Percentiles rank a stretch among this genome's conserved stretches.
Conservation (phyloP, 2,797 vertebrate genomes). For the Gobio occitaniae region DNA sequence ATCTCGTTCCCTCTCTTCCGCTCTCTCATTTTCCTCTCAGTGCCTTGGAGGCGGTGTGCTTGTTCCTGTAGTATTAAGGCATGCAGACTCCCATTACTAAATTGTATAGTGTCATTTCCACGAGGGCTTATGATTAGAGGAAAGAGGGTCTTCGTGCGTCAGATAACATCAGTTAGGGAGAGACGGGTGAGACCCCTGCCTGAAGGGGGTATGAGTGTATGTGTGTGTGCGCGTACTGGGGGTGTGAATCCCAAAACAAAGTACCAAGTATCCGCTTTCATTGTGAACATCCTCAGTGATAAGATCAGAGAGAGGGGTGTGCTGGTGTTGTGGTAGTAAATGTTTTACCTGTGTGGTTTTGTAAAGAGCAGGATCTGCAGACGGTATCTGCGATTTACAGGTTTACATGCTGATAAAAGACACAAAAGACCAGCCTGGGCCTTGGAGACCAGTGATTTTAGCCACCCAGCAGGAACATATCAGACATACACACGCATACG, state of each 20-base stretch:
- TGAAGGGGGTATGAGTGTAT: not conserved
- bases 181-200: constrained; percentile 46
- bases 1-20: constrained; percentile 29
- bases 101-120: constrained; percentile 68
- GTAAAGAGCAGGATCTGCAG: constrained; percentile 83
- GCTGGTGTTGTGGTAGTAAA: constrained; percentile 77
- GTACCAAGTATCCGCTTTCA: constrained; percentile 72
- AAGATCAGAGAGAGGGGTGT: constrained; percentile 65
- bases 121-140: constrained; percentile 62
- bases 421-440: constrained; percentile 87
- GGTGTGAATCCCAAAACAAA: constrained; percentile 69
- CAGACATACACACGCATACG: constrained; percentile 85
- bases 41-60: constrained; percentile 64
- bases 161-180: constrained; percentile 69
- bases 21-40: constrained; percentile 48
- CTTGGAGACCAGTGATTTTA: constrained; percentile 83
- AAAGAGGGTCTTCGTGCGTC: constrained; percentile 57
- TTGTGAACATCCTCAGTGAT: constrained; percentile 75
- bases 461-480: constrained; percentile 77
- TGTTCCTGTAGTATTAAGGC: constrained; percentile 69
- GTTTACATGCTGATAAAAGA: constrained; percentile 91
- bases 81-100: constrained; percentile 56
- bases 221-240: not conserved
- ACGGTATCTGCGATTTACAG: constrained; percentile 95
- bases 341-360: constrained; percentile 77